Base-by-base conservation (phyloP, 2,888 invertebrate species). In the Conistra vaccinii region DNA sequence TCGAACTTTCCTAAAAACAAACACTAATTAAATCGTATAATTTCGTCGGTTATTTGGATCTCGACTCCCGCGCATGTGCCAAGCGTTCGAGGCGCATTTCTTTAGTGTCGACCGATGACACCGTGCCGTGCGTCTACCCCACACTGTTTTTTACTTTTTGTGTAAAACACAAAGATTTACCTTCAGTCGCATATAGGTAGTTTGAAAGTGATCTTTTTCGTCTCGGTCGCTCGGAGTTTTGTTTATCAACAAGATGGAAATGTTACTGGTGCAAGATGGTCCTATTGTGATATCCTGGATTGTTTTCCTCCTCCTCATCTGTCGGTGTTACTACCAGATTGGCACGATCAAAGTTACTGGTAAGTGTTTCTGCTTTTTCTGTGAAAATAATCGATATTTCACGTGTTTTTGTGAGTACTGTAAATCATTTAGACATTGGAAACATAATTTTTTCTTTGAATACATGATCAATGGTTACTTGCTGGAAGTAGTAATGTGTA, bases 221-320 rank as follows among this genome's bases (percentile, higher is more conserved):
- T 63, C 14, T 6, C 7, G 76, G 66, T 78, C 67, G 73, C 70
- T 69, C 74, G 29, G 69, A 71, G 51, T 76, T 82, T 86, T 83
- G 86, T 89, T 87, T 87, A 73, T 85, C 83, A 81, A 85, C 84
- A 88, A 88, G 78, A 95, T 95, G 95, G 94, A 94, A 83, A 87
- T 89, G 70, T 79, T 94, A 76, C 74, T 94, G 26, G 94, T 94
- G 87, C 94, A 95, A 90, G 96, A 96, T 67, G 93, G 93, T 51
- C 96, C 96, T 3, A 93, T 96, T 77, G 91, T 96, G 84, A 86
- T 96, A 76, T 95, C 96, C 32, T 96, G 96, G 96, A 93, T 96
- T 88, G 92, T 96, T 78, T 96, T 96, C 81, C 84, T 96, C 68
- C 81, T 95, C 83, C 89, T 96, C 80, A 96, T 96, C 87, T 96